Base-by-base conservation (phyloP, 2,888 invertebrate species). In the Athalia cordata region DNA sequence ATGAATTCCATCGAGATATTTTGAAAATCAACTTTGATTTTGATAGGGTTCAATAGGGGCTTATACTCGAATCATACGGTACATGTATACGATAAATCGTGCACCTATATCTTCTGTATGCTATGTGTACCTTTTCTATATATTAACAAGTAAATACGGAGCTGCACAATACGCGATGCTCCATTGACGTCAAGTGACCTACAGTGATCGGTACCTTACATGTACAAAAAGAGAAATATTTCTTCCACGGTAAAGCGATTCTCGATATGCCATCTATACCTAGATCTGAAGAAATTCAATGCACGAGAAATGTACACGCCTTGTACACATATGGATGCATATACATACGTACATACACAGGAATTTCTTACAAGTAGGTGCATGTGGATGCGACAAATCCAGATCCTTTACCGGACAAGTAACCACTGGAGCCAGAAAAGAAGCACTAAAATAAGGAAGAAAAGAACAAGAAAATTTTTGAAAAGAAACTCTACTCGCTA, bases 111-210 rank as follows among this genome's bases (percentile, higher is more conserved):
- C 45, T 64, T 52, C 3, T 7, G 11, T 52, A 52, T 13, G 9
- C 47, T 45, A 7, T 64, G n/a, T 49, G n/a, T 66, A 47, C 66
- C 11, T 2, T 52, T 52, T 52, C 52, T 66, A 45, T 66, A 49
- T 66, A n/a, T 47, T 7, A 29, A 55, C 55, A 2, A 68, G 68
- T 29, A 66, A n/a, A 55, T 29, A 29, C 55, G 4, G n/a, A 55
- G 68, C n/a, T n/a, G n/a, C 11, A 68, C 72, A 45, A 59, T 72
- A 49, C 59, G 45, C 6, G 29, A 72, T 59, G 72, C n/a, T 45
- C 59, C 13, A 72, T 72, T 59, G 72, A 72, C 59, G 59, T 72
- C 13, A 59, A 72, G 61, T 72, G 13, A 47, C 72, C 62, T 29
- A 5, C 62, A 15, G 43, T 62, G 62, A 75, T 75, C 62, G 49